Evolutionary conservation across 2,888 invertebrate genomes (phyloP).

Genomic region (Masnerella sp.): DNA sequence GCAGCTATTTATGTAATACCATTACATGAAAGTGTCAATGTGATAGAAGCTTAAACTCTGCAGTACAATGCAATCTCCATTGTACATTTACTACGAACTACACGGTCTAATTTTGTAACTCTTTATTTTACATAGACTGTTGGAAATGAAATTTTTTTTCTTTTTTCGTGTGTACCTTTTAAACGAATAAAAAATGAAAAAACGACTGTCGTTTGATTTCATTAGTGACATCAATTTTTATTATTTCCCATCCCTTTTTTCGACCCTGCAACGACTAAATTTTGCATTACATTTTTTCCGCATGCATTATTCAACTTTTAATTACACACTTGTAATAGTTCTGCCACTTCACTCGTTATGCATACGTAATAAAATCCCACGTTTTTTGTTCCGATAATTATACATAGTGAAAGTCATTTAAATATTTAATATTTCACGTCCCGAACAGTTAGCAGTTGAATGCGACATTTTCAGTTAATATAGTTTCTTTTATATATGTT

Average conservation of each 20-base stretch:
- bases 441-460: conserved; percentile 10
- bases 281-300: too few relatives aligned
- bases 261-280: too few relatives aligned
- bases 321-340: conserved; percentile 14
- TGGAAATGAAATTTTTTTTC: too few relatives aligned
- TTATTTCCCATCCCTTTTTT: too few relatives aligned
- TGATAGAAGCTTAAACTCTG: conserved; percentile 5
- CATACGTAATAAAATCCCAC: conserved; percentile 21
- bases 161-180: too few relatives aligned
- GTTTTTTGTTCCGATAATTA: conserved; percentile 19
- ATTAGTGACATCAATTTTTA: too few relatives aligned
- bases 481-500: too few relatives aligned
- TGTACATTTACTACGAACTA: not conserved
- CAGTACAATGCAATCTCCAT: conserved; percentile 9
- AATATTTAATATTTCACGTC: conserved; percentile 27
- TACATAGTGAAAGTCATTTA: conserved; percentile 14
- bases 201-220: too few relatives aligned
- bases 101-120: conserved; percentile 9
- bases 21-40: conserved; percentile 18
- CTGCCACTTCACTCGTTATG: conserved; percentile 9
- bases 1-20: conserved; percentile 12
- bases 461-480: too few relatives aligned
- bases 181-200: too few relatives aligned
- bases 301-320: conserved; percentile 19
- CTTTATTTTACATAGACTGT: too few relatives aligned